These are phyloP conservation scores for Tadarida brasiliensis DNA, from an alignment of 2,797 vertebrate genomes.

Conservation along the genomic window DNA sequence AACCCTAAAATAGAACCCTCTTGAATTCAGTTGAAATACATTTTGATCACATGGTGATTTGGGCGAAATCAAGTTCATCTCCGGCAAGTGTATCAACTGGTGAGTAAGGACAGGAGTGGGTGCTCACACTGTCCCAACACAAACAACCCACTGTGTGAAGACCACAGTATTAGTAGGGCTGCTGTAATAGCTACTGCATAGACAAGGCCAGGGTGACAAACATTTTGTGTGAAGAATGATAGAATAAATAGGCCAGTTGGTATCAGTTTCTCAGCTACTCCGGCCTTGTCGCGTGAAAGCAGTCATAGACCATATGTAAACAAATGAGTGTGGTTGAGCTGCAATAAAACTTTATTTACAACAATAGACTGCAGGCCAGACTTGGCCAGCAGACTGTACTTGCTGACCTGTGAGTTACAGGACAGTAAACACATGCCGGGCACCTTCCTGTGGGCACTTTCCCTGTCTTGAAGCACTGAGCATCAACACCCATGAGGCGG, in stretches of 20 bases:
- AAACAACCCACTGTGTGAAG: neutral
- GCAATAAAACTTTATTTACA: conserved; percentile 53
- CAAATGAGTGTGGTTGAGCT: neutral
- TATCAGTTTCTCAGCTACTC: neutral
- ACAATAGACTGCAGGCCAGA: neutral
- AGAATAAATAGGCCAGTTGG: neutral
- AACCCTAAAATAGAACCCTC: conserved; percentile 36
- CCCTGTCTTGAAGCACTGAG: neutral
- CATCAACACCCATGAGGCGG: accelerated
- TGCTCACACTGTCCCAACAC: neutral
- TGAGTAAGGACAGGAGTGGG: neutral
- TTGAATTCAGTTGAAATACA: neutral
- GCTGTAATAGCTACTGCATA: neutral
- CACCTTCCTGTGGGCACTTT: neutral
- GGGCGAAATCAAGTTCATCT: neutral
- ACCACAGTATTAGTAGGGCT: neutral
- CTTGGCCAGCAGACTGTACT: neutral
- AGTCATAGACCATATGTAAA: neutral
- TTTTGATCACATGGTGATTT: neutral
- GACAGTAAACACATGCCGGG: neutral
- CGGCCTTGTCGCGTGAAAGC: neutral
- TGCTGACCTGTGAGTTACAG: neutral
- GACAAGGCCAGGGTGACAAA: neutral
- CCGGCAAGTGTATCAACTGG: neutral
- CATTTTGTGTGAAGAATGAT: neutral